Conservation (phyloP, 2,113 vertebrate genomes). For the Athene noctua region DNA sequence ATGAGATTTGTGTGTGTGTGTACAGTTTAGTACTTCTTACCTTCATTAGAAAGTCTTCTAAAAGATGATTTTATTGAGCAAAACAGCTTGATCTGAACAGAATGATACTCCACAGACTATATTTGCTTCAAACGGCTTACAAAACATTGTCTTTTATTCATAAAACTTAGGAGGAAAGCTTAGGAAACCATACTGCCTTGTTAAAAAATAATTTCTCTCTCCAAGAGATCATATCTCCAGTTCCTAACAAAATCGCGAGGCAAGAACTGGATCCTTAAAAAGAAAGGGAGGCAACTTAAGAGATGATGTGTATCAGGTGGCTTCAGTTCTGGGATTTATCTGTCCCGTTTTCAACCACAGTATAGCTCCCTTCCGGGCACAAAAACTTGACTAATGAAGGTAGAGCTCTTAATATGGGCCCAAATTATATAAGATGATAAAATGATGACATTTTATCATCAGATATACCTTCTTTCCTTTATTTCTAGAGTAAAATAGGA, state of each 20-base stretch:
- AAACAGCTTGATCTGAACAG: neutral
- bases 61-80: neutral
- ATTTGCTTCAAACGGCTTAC: neutral
- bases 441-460: neutral
- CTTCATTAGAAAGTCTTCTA: neutral
- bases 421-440: neutral
- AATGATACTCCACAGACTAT: neutral
- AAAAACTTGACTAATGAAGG: neutral
- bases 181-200: neutral
- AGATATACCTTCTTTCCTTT: neutral
- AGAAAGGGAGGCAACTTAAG: neutral
- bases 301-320: neutral
- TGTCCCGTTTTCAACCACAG: neutral
- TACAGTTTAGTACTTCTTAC: neutral
- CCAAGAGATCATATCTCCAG: neutral
- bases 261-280: neutral
- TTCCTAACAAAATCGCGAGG: neutral
- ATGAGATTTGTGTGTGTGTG: neutral
- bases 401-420: neutral
- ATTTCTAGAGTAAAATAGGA: neutral
- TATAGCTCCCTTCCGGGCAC: neutral
- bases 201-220: neutral
- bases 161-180: neutral
- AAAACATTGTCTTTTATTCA: neutral
- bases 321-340: neutral